These are phyloP conservation scores for Bedellia somnulentella DNA, from an alignment of 2,888 invertebrate species.

Conservation along the genomic window DNA sequence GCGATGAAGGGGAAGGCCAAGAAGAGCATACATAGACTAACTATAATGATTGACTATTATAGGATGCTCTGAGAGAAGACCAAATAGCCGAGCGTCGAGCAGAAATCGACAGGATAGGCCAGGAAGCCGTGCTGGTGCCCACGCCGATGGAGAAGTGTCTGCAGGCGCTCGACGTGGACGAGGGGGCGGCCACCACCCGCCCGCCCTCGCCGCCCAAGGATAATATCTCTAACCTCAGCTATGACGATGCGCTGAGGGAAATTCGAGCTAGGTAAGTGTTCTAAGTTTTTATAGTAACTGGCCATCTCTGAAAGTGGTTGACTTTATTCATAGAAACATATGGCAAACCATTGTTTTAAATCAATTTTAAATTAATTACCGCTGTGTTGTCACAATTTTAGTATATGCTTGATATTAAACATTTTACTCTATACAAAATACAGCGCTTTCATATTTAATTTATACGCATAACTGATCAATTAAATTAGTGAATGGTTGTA, in stretches of 20 bases:
- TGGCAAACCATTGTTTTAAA: too few species aligned
- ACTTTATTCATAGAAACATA: too few species aligned
- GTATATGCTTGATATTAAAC: too few species aligned
- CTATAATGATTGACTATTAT: conserved; percentile 1
- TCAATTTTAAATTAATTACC: too few species aligned
- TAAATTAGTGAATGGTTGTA: too few species aligned
- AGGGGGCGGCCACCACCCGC: conserved; percentile 27
- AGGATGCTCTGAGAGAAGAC: conserved; percentile 36
- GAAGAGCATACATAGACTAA: not conserved
- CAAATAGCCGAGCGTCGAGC: conserved; percentile 28
- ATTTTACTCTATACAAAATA: too few species aligned
- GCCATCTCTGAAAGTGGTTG: too few species aligned
- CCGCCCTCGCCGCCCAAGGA: conserved; percentile 40
- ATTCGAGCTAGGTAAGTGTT: conserved; percentile 25
- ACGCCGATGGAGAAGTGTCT: conserved; percentile 41
- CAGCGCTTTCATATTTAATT: too few species aligned
- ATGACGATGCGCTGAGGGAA: conserved; percentile 32
- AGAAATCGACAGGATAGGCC: conserved; percentile 36
- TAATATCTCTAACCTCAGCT: conserved; percentile 30
- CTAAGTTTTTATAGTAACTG: too few species aligned
- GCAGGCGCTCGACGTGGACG: conserved; percentile 37
- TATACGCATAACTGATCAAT: too few species aligned
- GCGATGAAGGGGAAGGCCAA: too few species aligned
- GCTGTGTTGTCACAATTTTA: too few species aligned
- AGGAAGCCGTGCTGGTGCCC: conserved; percentile 37